Conservation (phyloP, 1,140 invertebrate species). For the Cherax quadricarinatus region DNA sequence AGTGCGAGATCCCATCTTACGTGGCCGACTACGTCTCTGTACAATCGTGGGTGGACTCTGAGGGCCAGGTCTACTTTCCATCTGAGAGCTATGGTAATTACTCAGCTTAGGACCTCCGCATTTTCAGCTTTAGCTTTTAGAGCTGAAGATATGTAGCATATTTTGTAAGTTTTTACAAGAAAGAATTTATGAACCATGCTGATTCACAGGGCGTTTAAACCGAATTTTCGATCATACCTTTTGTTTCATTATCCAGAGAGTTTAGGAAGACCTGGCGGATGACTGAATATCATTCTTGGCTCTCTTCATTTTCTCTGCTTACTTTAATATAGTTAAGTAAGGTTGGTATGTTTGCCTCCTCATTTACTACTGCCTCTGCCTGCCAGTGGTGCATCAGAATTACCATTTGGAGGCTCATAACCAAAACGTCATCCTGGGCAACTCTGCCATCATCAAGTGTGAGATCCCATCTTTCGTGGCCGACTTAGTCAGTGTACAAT, state of each 20-base stretch:
- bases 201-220: too few relatives aligned
- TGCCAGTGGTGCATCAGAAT: slow-evolving; percentile 74
- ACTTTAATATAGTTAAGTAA: neutral
- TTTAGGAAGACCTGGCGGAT: too few relatives aligned
- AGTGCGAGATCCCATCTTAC: slow-evolving; percentile 94
- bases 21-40: slow-evolving; percentile 94
- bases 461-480: slow-evolving; percentile 94
- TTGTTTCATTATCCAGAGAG: too few relatives aligned
- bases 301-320: neutral
- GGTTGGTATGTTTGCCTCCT: neutral
- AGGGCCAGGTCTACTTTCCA: slow-evolving; percentile 82
- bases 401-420: slow-evolving; percentile 81
- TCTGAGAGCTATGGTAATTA: slow-evolving; percentile 46
- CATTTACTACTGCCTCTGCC: neutral
- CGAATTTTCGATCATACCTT: too few relatives aligned
- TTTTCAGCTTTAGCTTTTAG: neutral
- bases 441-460: slow-evolving; percentile 95
- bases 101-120: neutral
- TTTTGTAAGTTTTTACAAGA: too few relatives aligned
- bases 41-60: slow-evolving; percentile 89
- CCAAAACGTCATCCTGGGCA: slow-evolving; percentile 94
- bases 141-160: neutral
- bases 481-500: slow-evolving; percentile 92
- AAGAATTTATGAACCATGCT: too few relatives aligned
- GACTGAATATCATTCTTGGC: neutral